phyloP scores from a whole-genome alignment of 2,113 vertebrate species.

The Leptobrachium ailaonicum region DNA sequence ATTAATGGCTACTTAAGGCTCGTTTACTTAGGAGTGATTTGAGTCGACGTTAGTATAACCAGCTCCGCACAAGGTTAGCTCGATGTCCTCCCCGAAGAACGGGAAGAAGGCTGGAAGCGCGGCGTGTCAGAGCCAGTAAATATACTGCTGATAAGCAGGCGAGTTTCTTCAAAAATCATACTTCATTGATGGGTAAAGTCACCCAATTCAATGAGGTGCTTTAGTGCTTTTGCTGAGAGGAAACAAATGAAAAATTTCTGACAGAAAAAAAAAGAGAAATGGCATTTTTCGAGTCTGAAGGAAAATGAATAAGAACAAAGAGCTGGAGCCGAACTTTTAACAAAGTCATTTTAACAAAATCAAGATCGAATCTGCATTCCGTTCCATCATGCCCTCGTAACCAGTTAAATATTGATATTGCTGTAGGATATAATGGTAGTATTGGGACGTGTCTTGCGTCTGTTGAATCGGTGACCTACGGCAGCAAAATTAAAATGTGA shows the following conservation, averaged over 20 bases:
- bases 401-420: conserved; percentile 7
- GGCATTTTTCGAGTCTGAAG: conserved; percentile 12
- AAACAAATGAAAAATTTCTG: not conserved
- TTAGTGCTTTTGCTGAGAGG: not conserved
- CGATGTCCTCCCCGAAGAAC: conserved; percentile 11
- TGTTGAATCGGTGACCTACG: conserved; percentile 2
- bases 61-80: conserved; percentile 17
- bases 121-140: conserved; percentile 3
- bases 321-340: conserved; percentile 7
- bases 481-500: conserved; percentile 15
- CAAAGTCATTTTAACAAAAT: conserved; percentile 40
- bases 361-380: conserved; percentile 25
- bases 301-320: not conserved
- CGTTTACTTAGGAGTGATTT: not conserved
- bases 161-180: conserved; percentile 40
- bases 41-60: not conserved
- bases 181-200: conserved; percentile 26
- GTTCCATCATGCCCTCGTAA: conserved; percentile 8
- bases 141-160: conserved; percentile 46
- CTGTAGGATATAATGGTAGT: conserved; percentile 4
- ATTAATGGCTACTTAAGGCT: not conserved
- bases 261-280: conserved; percentile 4
- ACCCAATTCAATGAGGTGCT: conserved; percentile 22
- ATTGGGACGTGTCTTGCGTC: not conserved
- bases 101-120: not conserved